phyloP scores from a whole-genome alignment of 2,113 vertebrate genomes.

The Thermophis baileyi region DNA sequence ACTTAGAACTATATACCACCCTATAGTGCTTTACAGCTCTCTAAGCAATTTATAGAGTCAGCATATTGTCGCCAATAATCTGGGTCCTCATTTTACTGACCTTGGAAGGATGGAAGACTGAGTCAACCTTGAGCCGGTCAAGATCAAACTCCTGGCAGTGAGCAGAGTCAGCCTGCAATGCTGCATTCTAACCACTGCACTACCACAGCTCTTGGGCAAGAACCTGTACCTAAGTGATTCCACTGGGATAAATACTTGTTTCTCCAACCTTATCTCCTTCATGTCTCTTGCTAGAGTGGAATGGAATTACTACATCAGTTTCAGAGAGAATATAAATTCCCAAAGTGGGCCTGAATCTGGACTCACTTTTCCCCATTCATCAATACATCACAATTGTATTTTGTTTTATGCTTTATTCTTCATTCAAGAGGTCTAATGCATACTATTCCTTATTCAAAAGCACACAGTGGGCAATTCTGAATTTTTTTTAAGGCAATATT shows the following conservation, averaged over 20 bases:
- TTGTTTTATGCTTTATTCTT: neutral
- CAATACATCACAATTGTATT: neutral
- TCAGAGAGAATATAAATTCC: neutral
- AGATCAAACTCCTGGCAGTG: neutral
- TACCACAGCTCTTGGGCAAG: neutral
- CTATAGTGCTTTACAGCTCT: neutral
- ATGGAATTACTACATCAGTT: neutral
- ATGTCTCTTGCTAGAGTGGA: neutral
- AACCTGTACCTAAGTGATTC: neutral
- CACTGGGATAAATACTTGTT: neutral
- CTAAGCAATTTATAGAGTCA: neutral
- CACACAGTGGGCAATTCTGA: neutral
- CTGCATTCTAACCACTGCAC: neutral
- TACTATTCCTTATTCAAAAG: neutral
- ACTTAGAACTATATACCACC: neutral
- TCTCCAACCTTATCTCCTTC: neutral
- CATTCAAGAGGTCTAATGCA: neutral
- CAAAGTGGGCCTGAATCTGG: neutral
- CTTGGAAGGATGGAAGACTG: neutral
- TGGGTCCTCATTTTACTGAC: neutral
- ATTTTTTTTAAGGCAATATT: neutral
- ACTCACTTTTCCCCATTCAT: neutral
- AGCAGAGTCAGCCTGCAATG: neutral
- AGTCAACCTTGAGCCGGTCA: neutral
- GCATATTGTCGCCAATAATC: neutral